Evolutionary conservation across 2,797 vertebrate species (phyloP), one percentile per base, ranked within the genome.

Genomic region (Rhyacichthys aspro): DNA sequence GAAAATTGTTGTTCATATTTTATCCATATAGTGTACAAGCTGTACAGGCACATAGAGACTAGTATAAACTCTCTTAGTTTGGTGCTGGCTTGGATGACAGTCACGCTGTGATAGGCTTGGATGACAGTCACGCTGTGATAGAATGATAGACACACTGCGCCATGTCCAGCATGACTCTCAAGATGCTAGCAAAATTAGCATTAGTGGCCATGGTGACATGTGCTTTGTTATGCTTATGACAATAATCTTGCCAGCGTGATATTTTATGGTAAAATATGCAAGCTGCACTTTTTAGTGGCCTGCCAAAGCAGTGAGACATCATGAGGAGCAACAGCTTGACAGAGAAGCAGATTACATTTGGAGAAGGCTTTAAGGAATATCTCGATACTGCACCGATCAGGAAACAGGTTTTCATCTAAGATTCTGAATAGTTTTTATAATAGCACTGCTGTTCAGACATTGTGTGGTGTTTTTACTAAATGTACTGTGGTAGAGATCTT

Each of bases 191-290:
- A 59, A 73, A 66, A 72, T 60, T 57, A 67, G 53, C 70, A 52
- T 72, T 67, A 54, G 50, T 55, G 52, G 44, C 38, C 44, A 44
- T 18, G 8, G 55, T 65, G 42, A 55, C 71, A 58, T 65, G 38
- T 54, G 63, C 42, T 81, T 67, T 69, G 60, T 81, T 71, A 46
- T 57, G 55, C 63, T 63, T 66, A 43, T 41, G 56, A 67, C 56
- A 49, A 28, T 68, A 74, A 76, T 75, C 62, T 19, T 65, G 61
- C 65, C 70, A 72, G 76, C 49, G 1, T 58, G 70, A 70, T 70
- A 55, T 63, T 70, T 62, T 55, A 63, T 53, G 47, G 47, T 59
- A 18, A 72, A 66, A 73, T 55, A 52, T 66, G 57, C n/a, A 32
- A 46, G 59, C 56, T 61, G 43, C 41, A 59, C 47, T 70, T 61